These are phyloP conservation scores for Bufotes viridis DNA, from an alignment of 2,797 vertebrate species.

Conservation along the genomic window DNA sequence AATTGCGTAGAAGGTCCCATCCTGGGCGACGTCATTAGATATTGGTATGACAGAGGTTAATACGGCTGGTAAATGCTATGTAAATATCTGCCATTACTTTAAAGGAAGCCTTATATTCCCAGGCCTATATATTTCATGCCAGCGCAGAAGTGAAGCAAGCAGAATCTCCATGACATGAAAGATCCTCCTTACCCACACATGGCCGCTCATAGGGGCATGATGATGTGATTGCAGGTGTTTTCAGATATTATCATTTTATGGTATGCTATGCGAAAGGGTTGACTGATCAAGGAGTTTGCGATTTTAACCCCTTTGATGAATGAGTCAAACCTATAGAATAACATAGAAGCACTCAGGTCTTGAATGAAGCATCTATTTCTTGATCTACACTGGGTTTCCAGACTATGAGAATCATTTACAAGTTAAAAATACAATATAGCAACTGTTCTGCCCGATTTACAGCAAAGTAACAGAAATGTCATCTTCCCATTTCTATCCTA, in stretches of 20 bases:
- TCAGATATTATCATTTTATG: slow-evolving; percentile 23
- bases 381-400: neutral
- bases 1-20: neutral
- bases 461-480: neutral
- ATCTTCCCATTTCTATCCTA: neutral
- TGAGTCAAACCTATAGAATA: slow-evolving; percentile 4
- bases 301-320: slow-evolving; percentile 15
- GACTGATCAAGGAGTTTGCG: slow-evolving; percentile 13
- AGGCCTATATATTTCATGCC: slow-evolving; percentile 17
- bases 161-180: slow-evolving; percentile 24
- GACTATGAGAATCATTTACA: neutral
- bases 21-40: neutral
- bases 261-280: slow-evolving; percentile 15
- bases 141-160: slow-evolving; percentile 7
- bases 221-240: slow-evolving; percentile 42
- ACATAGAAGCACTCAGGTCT: neutral
- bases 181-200: slow-evolving; percentile 1
- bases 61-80: slow-evolving; percentile 13
- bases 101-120: neutral
- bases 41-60: slow-evolving; percentile 21
- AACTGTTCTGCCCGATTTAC: neutral
- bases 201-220: slow-evolving; percentile 20
- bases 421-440: neutral
- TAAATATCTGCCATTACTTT: neutral
- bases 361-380: neutral